A percentile compares a stretch with the other conserved stretches of the same genome.
Conservation (phyloP, 2,888 invertebrate species). For the Vandiemenella viatica region DNA sequence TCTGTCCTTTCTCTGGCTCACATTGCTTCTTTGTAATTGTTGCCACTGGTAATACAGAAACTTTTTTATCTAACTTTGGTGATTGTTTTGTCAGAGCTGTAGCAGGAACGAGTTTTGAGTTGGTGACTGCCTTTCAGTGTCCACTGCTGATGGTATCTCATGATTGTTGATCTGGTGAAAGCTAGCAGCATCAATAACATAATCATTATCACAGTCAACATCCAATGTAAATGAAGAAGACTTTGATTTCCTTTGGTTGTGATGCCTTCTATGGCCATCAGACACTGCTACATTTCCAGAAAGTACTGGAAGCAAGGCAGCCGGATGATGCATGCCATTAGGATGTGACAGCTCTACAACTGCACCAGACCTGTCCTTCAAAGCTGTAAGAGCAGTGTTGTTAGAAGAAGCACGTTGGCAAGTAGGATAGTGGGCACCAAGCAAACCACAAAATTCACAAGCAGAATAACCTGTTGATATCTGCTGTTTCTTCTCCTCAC, state of each 20-base stretch:
- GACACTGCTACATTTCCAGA: neutral
- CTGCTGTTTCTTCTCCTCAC: too few relatives aligned
- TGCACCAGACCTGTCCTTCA: neutral
- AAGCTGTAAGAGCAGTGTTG: neutral
- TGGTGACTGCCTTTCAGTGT: too few relatives aligned
- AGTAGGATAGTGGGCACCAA: constrained; percentile 26
- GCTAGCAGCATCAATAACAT: constrained; percentile 14
- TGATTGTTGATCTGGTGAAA: constrained; percentile 13
- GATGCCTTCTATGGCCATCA: too few relatives aligned
- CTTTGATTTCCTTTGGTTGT: neutral
- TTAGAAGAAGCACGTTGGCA: constrained; percentile 22
- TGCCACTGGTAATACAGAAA: too few relatives aligned
- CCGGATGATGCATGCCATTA: neutral
- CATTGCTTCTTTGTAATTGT: too few relatives aligned
- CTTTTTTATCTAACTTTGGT: too few relatives aligned
- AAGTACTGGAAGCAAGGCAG: neutral
- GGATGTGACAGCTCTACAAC: constrained; percentile 2
- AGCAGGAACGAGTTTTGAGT: too few relatives aligned
- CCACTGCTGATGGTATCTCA: constrained; percentile 16
- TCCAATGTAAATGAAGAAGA: neutral
- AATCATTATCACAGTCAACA: constrained; percentile 10
- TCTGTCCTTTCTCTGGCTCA: too few relatives aligned
- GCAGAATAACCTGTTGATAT: too few relatives aligned
- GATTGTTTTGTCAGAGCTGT: too few relatives aligned
- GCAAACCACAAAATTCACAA: constrained; percentile 27